Conservation (phyloP, 2,888 invertebrate species). For the Leptinotarsa haldemani region DNA sequence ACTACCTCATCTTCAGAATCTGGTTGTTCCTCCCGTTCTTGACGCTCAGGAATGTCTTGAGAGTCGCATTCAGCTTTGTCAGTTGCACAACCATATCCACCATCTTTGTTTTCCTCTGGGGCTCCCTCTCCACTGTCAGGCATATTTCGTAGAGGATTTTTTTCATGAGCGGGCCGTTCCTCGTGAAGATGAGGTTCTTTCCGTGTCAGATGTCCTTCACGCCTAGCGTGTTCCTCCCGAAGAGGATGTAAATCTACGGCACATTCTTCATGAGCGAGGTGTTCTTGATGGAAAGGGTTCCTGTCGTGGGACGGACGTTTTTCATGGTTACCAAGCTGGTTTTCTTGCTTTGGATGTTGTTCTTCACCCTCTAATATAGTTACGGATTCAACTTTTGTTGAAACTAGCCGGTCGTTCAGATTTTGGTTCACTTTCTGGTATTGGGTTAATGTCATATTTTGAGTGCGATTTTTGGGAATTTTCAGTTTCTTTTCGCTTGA, state of each 20-base stretch:
- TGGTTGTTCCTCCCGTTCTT: neutral
- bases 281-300: neutral
- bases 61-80: neutral
- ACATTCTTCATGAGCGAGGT: neutral
- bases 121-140: neutral
- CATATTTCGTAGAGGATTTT: neutral
- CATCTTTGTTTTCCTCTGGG: neutral
- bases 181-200: neutral
- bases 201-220: neutral
- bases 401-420: constrained; percentile 11
- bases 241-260: neutral
- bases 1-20: neutral
- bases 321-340: neutral
- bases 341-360: neutral
- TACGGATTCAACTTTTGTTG: constrained; percentile 25
- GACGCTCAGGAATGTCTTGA: neutral
- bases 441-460: neutral
- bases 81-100: neutral
- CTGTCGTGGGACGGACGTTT: neutral
- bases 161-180: neutral
- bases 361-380: neutral
- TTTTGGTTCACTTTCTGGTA: constrained; percentile 24
- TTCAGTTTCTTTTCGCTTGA: too few relatives aligned
- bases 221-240: neutral
- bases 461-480: neutral